Evolutionary conservation across 2,797 vertebrate genomes (phyloP), one percentile per base, ranked within the genome.

Genomic region (Sebastiscus tertius): DNA sequence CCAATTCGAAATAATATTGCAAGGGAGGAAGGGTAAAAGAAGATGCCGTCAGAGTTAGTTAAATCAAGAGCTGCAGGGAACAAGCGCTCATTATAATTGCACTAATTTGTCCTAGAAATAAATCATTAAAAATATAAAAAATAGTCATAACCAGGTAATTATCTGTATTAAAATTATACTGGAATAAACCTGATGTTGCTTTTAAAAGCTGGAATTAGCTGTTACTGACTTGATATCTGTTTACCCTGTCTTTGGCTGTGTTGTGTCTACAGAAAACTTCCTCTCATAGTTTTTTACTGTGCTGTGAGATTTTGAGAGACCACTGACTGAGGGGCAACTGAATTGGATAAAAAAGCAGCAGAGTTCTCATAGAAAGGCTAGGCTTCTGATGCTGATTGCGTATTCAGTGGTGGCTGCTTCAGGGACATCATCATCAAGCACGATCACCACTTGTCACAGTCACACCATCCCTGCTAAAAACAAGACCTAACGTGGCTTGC

Each of bases 401-500:
- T 52, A 31, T 52, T 54, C 14, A 33, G 39, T 12, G 9, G 16
- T 12, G 9, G 16, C 62, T 24, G 49, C 27, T 63, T 59, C 66
- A 49, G 61, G 24, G 39, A 67, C 33, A 39, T 52, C 46, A 52
- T 52, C 46, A 52, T 49, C 46, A 68, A 68, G 55, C 36, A 16
- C 69, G 36, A 86, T 58, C 63, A 67, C 46, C 66, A 10, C 49
- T 65, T 65, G 73, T 46, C 52, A 69, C 71, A 71, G 27, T 67
- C 59, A 64, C 46, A 64, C 46, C 66, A 56, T 58, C 55, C 42
- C 72, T 39, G 67, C 39, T 64, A 55, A 73, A 75, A 73, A 75
- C 62, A 70, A 69, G 49, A 80, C 55, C 69, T 55, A 80, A 79
- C 39, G 52, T 73, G 29, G 52, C 82, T 71, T 26, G 70, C 87